These are phyloP conservation scores for Sinocyclocheilus grahami DNA, from an alignment of 2,113 vertebrate genomes.

Conservation along the genomic window DNA sequence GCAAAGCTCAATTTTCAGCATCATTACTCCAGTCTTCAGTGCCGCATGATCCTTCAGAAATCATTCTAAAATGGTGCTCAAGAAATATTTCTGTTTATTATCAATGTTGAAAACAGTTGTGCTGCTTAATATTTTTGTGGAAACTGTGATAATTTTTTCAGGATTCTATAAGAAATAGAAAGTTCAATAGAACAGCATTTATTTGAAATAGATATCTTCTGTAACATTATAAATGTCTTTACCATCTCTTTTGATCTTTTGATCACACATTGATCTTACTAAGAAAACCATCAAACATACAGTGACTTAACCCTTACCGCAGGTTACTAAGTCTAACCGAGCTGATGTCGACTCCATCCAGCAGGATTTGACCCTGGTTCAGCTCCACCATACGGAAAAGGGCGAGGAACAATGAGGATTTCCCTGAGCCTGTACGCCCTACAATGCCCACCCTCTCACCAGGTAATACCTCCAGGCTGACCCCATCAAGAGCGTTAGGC, in stretches of 20 bases:
- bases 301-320: constrained; percentile 69
- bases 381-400: constrained; percentile 94
- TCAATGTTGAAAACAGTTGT: too few relatives aligned
- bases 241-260: background rate
- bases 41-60: too few relatives aligned
- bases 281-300: background rate
- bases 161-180: too few relatives aligned
- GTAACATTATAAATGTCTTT: background rate
- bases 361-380: constrained; percentile 82
- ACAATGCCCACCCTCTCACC: constrained; percentile 94
- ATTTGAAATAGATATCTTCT: background rate
- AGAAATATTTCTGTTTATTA: too few relatives aligned
- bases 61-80: too few relatives aligned
- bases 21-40: too few relatives aligned
- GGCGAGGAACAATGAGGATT: constrained; percentile 90
- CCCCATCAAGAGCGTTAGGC: constrained; percentile 86
- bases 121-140: too few relatives aligned
- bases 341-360: constrained; percentile 84
- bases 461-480: constrained; percentile 81
- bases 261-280: background rate
- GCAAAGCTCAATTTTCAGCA: too few relatives aligned
- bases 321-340: constrained; percentile 83
- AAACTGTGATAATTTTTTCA: too few relatives aligned
- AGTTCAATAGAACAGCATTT: too few relatives aligned
- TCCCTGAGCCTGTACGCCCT: constrained; percentile 95